phyloP scores from a whole-genome alignment of 53 echinoderm and acorn worm genomes.

The Antedon mediterranea region DNA sequence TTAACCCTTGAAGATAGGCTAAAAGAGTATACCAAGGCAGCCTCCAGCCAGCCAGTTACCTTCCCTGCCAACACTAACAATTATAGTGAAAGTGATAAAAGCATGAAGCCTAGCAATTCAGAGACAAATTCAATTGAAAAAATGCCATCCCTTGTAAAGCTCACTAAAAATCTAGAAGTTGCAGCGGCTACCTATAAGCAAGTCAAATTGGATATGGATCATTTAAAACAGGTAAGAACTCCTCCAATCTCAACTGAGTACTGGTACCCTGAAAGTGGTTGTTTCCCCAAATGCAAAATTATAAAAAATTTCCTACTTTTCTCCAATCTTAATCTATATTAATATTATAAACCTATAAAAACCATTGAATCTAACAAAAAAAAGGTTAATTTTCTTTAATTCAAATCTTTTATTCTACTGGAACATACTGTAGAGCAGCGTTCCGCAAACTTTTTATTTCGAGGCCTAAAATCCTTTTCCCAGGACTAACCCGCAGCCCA shows the following conservation, averaged over 20 bases:
- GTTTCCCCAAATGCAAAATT: too few relatives aligned
- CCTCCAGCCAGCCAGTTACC: constrained; percentile 1
- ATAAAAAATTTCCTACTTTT: too few relatives aligned
- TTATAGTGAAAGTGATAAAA: background rate
- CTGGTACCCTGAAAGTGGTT: background rate
- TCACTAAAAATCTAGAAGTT: constrained; percentile 47
- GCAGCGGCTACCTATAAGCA: constrained; percentile 33
- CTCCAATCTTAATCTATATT: too few relatives aligned
- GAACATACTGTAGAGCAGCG: too few relatives aligned
- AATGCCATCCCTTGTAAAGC: constrained; percentile 6
- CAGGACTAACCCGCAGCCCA: too few relatives aligned
- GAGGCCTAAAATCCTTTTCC: too few relatives aligned
- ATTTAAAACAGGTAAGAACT: constrained; percentile 49
- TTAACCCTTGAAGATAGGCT: constrained; percentile 16
- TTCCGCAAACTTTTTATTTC: too few relatives aligned
- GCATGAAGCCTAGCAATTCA: background rate
- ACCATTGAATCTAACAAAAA: too few relatives aligned
- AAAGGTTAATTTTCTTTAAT: too few relatives aligned
- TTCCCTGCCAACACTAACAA: background rate
- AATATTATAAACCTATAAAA: too few relatives aligned
- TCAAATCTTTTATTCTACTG: too few relatives aligned
- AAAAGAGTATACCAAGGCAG: background rate
- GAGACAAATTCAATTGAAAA: background rate
- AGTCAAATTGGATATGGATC: constrained; percentile 49
- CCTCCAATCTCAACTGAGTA: too few relatives aligned